Conservation (phyloP, 2,797 vertebrate species). For the Momotus momota region DNA sequence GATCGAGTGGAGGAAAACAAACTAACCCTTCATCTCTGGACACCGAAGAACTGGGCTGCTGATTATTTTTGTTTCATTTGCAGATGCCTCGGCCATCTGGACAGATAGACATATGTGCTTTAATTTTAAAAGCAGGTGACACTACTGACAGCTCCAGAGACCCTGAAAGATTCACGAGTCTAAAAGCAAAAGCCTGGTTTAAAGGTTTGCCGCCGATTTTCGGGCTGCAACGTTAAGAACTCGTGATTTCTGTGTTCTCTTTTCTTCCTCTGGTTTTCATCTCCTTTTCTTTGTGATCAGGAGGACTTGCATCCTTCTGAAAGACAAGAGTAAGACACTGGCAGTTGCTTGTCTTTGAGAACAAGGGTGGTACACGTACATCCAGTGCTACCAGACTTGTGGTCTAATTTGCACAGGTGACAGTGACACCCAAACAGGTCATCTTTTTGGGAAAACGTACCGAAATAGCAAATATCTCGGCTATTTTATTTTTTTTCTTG, state of each 20-base stretch:
- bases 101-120: constrained; percentile 25
- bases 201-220: neutral
- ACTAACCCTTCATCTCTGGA: constrained; percentile 51
- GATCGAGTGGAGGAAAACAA: constrained; percentile 36
- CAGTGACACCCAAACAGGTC: neutral
- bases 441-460: neutral
- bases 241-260: neutral
- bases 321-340: neutral
- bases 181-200: neutral
- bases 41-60: constrained; percentile 5
- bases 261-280: neutral
- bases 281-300: neutral
- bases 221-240: neutral
- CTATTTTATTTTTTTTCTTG: neutral
- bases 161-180: neutral
- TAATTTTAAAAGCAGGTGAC: constrained; percentile 10
- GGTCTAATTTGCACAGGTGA: neutral
- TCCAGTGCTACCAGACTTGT: neutral
- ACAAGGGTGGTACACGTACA: neutral
- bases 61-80: constrained; percentile 20
- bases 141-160: neutral
- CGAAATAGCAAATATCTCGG: neutral
- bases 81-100: constrained; percentile 59
- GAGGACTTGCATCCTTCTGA: neutral
- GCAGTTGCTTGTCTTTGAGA: neutral